phyloP scores from a whole-genome alignment of 2,797 vertebrate species.

The Gastrophryne carolinensis region DNA sequence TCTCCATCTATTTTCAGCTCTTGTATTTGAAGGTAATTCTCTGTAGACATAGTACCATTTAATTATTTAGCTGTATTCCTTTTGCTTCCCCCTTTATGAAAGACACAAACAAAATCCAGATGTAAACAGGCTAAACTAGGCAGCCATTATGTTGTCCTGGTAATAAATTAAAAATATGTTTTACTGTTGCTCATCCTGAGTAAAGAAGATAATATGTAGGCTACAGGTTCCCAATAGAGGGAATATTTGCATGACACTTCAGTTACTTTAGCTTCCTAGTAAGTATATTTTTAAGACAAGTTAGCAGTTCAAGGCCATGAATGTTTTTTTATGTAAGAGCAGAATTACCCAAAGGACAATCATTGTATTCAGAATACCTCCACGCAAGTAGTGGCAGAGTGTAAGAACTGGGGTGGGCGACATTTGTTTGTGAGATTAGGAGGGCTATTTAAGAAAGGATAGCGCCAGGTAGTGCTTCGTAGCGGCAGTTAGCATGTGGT shows the following conservation, averaged over 20 bases:
- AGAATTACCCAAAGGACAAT: neutral
- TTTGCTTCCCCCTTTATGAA: constrained; percentile 17
- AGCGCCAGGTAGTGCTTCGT: too few relatives aligned
- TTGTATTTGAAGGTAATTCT: constrained; percentile 28
- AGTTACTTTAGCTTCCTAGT: neutral
- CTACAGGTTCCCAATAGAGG: constrained; percentile 13
- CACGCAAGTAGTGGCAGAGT: too few relatives aligned
- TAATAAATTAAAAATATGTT: constrained; percentile 35
- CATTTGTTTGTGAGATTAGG: too few relatives aligned
- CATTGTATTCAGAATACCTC: neutral
- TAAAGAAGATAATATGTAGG: constrained; percentile 11
- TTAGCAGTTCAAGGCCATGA: neutral
- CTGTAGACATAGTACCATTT: constrained; percentile 23
- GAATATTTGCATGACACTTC: neutral
- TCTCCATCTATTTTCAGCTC: constrained; percentile 25
- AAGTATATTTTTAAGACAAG: constrained; percentile 14
- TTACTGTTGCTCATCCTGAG: neutral
- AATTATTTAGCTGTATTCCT: constrained; percentile 43
- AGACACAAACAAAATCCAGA: constrained; percentile 14
- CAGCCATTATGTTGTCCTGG: constrained; percentile 25
- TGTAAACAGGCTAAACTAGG: constrained; percentile 21
- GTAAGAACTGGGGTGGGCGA: too few relatives aligned
- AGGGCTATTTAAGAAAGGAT: too few relatives aligned
- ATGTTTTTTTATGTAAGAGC: too few relatives aligned
- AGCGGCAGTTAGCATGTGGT: too few relatives aligned